Conservation (phyloP, 2,797 vertebrate species). For the Coranthus polyacanthus region DNA sequence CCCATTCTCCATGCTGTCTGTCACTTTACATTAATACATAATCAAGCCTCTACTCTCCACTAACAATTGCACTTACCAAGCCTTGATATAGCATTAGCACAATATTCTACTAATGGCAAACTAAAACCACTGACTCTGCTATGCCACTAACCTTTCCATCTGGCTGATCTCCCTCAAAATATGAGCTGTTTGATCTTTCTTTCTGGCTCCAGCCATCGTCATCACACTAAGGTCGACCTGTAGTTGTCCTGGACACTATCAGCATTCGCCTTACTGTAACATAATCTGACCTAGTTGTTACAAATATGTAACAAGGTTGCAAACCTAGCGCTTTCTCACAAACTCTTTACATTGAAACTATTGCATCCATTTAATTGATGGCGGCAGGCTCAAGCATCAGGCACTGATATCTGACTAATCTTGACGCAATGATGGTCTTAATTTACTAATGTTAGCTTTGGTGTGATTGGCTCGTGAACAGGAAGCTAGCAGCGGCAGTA, state of each 20-base stretch:
- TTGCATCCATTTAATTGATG: constrained; percentile 13
- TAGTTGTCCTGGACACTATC: constrained; percentile 45
- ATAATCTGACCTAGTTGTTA: constrained; percentile 40
- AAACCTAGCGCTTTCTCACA: constrained; percentile 21
- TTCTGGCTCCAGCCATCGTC: constrained; percentile 35
- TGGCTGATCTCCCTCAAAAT: constrained; percentile 59
- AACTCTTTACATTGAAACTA: constrained; percentile 17
- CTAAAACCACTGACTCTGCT: constrained; percentile 50
- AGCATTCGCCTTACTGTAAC: constrained; percentile 37
- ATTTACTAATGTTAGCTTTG: constrained; percentile 79
- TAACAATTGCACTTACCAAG: constrained; percentile 41
- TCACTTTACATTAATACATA: constrained; percentile 32
- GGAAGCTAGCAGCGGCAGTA: constrained; percentile 97
- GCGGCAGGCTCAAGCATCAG: constrained; percentile 18
- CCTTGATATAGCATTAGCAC: constrained; percentile 33
- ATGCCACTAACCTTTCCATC: constrained; percentile 62
- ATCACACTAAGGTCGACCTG: constrained; percentile 46
- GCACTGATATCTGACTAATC: constrained; percentile 28
- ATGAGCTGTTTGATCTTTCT: constrained; percentile 41
- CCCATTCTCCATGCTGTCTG: constrained; percentile 23
- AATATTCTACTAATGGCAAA: constrained; percentile 44
- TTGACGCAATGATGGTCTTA: constrained; percentile 40
- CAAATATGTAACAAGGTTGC: constrained; percentile 42
- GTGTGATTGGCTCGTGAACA: constrained; percentile 89
- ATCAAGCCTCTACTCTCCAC: constrained; percentile 35